Evolutionary conservation across 2,888 invertebrate species (phyloP).

Genomic region (Clivina fossor): DNA sequence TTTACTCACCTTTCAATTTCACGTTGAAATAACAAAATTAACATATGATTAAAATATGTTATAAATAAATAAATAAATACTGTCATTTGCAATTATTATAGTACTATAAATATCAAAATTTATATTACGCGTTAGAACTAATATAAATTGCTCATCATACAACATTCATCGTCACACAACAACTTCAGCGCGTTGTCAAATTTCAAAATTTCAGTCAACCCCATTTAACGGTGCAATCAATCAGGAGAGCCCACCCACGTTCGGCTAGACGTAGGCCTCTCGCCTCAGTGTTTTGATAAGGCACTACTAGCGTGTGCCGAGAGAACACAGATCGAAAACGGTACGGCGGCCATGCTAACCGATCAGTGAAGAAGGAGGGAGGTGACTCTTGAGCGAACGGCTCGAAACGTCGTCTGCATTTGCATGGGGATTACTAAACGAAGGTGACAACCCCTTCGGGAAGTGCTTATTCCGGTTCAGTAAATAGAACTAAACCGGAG

Average conservation of each 20-base stretch:
- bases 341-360: no score
- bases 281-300: no score
- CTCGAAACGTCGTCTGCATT: constrained; percentile 28
- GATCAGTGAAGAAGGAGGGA: no score
- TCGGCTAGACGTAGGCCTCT: no score
- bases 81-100: neutral
- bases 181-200: neutral
- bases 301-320: no score
- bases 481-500: constrained; percentile 6
- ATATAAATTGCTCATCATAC: constrained; percentile 2
- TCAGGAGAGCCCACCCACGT: no score
- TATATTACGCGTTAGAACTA: no score
- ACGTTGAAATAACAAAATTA: no score
- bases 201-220: constrained; percentile 21
- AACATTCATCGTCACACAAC: neutral
- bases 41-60: constrained; percentile 1
- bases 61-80: neutral
- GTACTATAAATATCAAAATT: no score
- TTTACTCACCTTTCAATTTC: no score
- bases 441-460: constrained; percentile 31
- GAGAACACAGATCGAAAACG: no score
- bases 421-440: constrained; percentile 31
- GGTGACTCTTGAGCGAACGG: constrained; percentile 23
- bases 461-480: constrained; percentile 28
- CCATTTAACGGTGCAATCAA: constrained; percentile 28